Base-by-base conservation (phyloP, 2,113 vertebrate genomes). In the Theropithecus gelada region DNA sequence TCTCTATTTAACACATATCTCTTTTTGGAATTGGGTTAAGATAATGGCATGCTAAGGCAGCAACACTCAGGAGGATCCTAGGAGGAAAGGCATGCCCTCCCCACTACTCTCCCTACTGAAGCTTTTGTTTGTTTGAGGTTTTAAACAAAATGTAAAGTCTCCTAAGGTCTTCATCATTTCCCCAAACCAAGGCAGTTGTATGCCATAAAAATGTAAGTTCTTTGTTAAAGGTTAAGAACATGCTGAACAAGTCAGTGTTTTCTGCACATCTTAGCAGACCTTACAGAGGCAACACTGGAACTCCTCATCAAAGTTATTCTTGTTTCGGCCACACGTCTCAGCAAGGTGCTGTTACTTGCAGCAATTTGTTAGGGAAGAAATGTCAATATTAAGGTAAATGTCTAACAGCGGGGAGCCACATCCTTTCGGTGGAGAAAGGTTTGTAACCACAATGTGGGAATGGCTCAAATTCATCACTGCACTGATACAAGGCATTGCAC, bases 341-440 rank as follows among this genome's bases (percentile, higher is more conserved):
- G 98, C 99, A 99, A 95, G 99, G 97, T 99, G 99, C 0, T 99
- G 99, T 59, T 99, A 99, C 98, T 99, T 99, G 97, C 99, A 99
- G 97, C 99, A 99, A 97, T 98, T 99, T 20, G 99, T 99, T 99
- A 99, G 99, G 4, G 99, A 99, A 2, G 99, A 99, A 97, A 99
- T 99, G 25, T 99, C 99, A 0, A 99, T 98, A 98, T 99, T 99
- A 98, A 99, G 99, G 88, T 99, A 98, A 97, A 99, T 98, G 96
- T 99, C 99, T 98, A 99, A 99, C 0, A 99, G 80, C 0, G 99
- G 99, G 13, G 99, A 99, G 55, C 99, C 99, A 97, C 99, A 99
- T 87, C 99, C 99, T 14, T 99, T 99, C 38, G 99, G 99, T 6
- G 99, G 99, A 23, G 99, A 98, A 0, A 17, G 98, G 98, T 92